These are phyloP conservation scores for Triplophysa siluroides DNA, from an alignment of 2,113 vertebrate species.

Conservation along the genomic window DNA sequence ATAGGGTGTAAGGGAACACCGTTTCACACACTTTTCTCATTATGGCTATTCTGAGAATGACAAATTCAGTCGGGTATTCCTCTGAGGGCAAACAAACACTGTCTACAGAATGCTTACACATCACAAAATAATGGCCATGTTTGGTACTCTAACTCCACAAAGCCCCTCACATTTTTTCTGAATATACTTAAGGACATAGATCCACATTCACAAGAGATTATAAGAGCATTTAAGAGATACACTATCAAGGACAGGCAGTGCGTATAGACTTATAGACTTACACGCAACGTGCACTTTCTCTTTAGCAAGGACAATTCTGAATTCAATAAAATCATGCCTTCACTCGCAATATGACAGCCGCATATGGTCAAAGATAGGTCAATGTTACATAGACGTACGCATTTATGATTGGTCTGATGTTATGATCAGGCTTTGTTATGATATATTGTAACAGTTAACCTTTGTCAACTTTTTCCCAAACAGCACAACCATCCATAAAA, in stretches of 20 bases:
- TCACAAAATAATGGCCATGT: conserved; percentile 9
- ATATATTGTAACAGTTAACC: conserved; percentile 7
- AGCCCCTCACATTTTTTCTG: not conserved
- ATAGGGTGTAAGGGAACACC: conserved; percentile 26
- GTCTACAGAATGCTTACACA: conserved; percentile 33
- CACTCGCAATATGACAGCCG: not conserved
- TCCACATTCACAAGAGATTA: not conserved
- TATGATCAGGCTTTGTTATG: conserved; percentile 1
- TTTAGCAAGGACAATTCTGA: not conserved
- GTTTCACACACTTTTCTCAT: conserved; percentile 24
- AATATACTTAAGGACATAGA: conserved; percentile 29
- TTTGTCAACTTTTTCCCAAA: not conserved
- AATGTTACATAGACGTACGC: conserved; percentile 6
- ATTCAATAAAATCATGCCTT: not conserved
- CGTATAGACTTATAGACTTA: not conserved
- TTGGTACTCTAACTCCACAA: not conserved
- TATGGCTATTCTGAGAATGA: conserved; percentile 21
- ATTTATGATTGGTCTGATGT: conserved; percentile 14
- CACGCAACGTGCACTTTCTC: not conserved
- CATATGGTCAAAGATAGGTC: conserved; percentile 31
- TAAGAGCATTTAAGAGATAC: not conserved
- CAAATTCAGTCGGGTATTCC: conserved; percentile 23
- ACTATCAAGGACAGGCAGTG: conserved; percentile 2
- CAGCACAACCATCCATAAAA: not conserved
- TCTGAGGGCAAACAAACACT: conserved; percentile 35